Evolutionary conservation across 1,140 invertebrate species (phyloP).

Genomic region (Brachystomella parvula): DNA sequence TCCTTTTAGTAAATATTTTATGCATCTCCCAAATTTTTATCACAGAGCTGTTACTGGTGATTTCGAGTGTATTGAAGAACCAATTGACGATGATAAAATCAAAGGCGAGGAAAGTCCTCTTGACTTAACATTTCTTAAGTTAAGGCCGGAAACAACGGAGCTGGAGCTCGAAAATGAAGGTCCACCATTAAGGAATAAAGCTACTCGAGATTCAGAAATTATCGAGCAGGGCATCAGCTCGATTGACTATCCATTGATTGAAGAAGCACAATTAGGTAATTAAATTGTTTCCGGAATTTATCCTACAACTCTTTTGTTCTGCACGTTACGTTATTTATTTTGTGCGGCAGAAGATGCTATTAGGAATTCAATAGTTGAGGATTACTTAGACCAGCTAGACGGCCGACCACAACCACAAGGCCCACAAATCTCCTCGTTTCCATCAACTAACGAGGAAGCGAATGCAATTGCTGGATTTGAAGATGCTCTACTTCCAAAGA

Average conservation of each 20-base stretch:
- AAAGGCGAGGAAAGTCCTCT: background rate
- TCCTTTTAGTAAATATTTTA: background rate
- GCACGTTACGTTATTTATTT: background rate
- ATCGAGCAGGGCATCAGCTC: too few relatives aligned
- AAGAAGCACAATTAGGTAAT: too few relatives aligned
- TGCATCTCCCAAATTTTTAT: background rate
- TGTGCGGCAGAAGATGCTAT: background rate
- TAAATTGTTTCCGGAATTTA: too few relatives aligned
- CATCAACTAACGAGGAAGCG: background rate
- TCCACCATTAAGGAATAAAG: too few relatives aligned
- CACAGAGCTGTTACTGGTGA: background rate
- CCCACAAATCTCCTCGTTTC: background rate
- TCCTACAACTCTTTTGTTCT: background rate
- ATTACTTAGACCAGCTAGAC: background rate
- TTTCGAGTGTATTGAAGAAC: background rate
- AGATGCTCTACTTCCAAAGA: conserved; percentile 19
- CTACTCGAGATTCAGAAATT: too few relatives aligned
- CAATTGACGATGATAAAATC: background rate
- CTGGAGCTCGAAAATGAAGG: too few relatives aligned
- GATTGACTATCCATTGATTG: too few relatives aligned
- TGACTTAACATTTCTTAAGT: conserved; percentile 40
- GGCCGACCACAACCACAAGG: background rate
- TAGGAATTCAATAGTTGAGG: background rate
- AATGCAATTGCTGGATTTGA: background rate
- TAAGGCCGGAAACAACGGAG: conserved; percentile 38